Conservation (phyloP, 2,797 vertebrate genomes). For the Rhinichthys osculus region DNA sequence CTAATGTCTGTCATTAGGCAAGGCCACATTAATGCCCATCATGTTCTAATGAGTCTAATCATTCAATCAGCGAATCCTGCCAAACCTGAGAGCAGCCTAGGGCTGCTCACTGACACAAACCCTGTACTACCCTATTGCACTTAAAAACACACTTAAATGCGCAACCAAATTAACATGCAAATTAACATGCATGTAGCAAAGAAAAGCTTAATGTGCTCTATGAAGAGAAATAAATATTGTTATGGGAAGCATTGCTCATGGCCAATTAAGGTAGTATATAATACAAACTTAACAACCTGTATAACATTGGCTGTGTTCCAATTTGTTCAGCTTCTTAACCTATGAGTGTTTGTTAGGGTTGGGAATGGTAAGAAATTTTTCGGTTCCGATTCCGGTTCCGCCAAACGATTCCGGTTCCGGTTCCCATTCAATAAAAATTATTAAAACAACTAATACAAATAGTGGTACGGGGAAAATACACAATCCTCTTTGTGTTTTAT, state of each 20-base stretch:
- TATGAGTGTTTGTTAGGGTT: neutral
- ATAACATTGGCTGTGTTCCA: slow-evolving; percentile 8
- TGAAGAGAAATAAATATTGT: neutral
- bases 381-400: too few species aligned
- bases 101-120: neutral
- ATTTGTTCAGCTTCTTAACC: slow-evolving; percentile 19
- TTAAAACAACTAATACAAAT: too few species aligned
- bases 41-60: slow-evolving; percentile 20
- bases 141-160: neutral
- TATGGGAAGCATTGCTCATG: neutral
- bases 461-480: too few species aligned
- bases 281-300: slow-evolving; percentile 18
- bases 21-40: slow-evolving; percentile 12
- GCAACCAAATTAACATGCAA: slow-evolving; percentile 5
- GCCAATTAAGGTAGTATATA: slow-evolving; percentile 31
- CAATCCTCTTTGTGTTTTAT: too few species aligned
- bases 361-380: too few species aligned
- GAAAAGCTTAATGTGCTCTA: neutral
- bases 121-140: neutral
- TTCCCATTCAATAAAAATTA: too few species aligned
- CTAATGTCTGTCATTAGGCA: slow-evolving; percentile 22
- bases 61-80: slow-evolving; percentile 7
- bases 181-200: neutral
- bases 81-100: neutral
- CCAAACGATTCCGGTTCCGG: too few species aligned